phyloP scores from a whole-genome alignment of 1,140 invertebrate genomes.

The Mactra quadrangularis region DNA sequence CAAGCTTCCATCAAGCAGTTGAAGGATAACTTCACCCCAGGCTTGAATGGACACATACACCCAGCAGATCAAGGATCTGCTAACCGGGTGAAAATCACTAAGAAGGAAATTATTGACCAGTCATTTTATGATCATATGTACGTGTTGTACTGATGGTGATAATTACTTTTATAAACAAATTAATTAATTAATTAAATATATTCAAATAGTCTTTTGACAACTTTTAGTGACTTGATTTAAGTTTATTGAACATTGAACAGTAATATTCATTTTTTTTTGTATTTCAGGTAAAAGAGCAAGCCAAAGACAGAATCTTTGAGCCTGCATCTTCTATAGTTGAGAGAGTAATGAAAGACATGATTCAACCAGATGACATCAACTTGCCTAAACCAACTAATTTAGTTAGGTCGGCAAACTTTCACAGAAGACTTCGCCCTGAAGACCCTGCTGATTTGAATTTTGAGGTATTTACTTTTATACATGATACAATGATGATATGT shows the following conservation, averaged over 20 bases:
- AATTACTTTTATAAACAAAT: not conserved
- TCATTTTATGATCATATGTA: not conserved
- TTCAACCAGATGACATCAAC: not conserved
- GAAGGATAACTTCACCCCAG: constrained; percentile 7
- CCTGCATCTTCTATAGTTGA: constrained; percentile 1
- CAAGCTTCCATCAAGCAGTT: constrained; percentile 25
- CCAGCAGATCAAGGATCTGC: constrained; percentile 7
- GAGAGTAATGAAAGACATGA: constrained; percentile 20
- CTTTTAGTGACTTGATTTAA: not conserved
- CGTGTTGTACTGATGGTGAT: not conserved
- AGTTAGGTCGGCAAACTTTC: constrained; percentile 8
- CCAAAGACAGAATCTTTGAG: not conserved
- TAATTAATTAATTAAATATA: not conserved
- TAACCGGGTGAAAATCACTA: constrained; percentile 2
- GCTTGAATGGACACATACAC: not conserved
- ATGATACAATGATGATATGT: too few relatives aligned
- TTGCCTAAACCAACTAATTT: not conserved
- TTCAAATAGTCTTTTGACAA: not conserved
- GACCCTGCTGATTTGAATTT: not conserved
- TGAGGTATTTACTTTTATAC: too few relatives aligned
- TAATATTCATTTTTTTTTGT: not conserved
- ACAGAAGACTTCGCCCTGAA: not conserved
- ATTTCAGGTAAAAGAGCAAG: constrained; percentile 8
- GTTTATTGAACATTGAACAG: too few relatives aligned
- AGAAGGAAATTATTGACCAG: not conserved